Evolutionary conservation across 1,140 invertebrate genomes (phyloP).

Genomic region (Carposina sasakii): DNA sequence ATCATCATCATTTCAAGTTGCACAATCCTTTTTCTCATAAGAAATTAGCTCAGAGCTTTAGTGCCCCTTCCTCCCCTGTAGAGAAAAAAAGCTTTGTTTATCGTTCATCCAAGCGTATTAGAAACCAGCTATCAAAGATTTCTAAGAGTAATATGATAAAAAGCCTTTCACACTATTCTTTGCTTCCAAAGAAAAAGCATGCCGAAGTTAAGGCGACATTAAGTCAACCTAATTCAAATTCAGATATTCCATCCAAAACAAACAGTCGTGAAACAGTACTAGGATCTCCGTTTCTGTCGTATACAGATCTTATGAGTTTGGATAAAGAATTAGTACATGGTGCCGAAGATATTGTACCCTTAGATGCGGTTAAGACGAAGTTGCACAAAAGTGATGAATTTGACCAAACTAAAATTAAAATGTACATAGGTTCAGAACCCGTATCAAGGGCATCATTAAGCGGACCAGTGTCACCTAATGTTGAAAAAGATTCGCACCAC

Average conservation of each 20-base stretch:
- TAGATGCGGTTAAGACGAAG: no score
- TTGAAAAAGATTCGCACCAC: constrained; percentile 42
- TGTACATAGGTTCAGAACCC: constrained; percentile 67
- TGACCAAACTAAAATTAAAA: constrained; percentile 40
- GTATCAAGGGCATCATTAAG: constrained; percentile 55
- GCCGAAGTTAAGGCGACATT: constrained; percentile 35
- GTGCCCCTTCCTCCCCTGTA: constrained; percentile 56
- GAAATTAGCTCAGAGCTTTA: constrained; percentile 53
- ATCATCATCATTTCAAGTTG: constrained; percentile 48
- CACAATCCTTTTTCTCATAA: constrained; percentile 58
- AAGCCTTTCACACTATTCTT: constrained; percentile 62
- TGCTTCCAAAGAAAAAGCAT: constrained; percentile 55
- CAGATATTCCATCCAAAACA: constrained; percentile 47
- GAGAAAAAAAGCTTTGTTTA: constrained; percentile 59
- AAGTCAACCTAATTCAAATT: constrained; percentile 51
- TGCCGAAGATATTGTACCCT: constrained; percentile 28
- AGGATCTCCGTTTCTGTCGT: constrained; percentile 61
- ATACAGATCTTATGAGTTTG: constrained; percentile 52
- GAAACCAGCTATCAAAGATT: constrained; percentile 54
- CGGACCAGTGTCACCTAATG: constrained; percentile 37
- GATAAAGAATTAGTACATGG: constrained; percentile 42
- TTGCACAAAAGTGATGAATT: constrained; percentile 59
- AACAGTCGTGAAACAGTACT: constrained; percentile 60
- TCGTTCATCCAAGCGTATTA: constrained; percentile 58
- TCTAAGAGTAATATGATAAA: constrained; percentile 64